Evolutionary conservation across 2,113 vertebrate genomes (phyloP), one percentile per base, ranked within the genome.

Genomic region (Lipotes vexillifer): DNA sequence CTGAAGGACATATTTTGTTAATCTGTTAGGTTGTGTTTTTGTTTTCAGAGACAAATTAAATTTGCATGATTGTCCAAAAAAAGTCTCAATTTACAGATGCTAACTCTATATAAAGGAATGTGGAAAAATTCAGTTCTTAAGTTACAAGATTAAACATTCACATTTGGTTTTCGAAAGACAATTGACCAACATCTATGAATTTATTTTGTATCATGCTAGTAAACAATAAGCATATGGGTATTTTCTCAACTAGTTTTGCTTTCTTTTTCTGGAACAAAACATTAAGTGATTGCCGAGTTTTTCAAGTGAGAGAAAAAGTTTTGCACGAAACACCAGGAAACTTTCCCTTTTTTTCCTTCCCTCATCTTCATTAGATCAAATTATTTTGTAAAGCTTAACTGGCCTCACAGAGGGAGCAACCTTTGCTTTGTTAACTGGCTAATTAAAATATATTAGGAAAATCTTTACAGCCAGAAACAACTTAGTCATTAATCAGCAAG

Each of bases 61-160:
- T 98, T 97, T 98, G 92, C 96, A 97, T 98, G 98, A 98, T 97
- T 98, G 90, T 97, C 96, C 92, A 93, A 97, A 98, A 97, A 97
- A 96, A 68, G 69, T 93, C 96, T 97, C 95, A 81, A 72, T 95
- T 97, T 97, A 97, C 96, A 98, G 97, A 97, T 98, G 96, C 97
- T 93, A 97, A 96, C 96, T 97, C 86, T 90, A 52, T 95, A 89
- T 97, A 97, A 98, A 97, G 84, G 97, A 97, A 98, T 96, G 95
- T 96, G 96, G 96, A 97, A 97, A 96, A 97, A 90, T 75, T 96
- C n/a, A 65, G 75, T 93, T 98, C 96, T 97, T 97, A 93, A 88
- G 82, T 97, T 97, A 95, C 95, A 96, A 90, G 94, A 96, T 97
- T 90, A 97, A 97, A 95, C 96, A 74, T 92, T 92, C 71, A 88